Evolutionary conservation across 1,140 invertebrate species (phyloP).

Genomic region (Apolygus lucorum): DNA sequence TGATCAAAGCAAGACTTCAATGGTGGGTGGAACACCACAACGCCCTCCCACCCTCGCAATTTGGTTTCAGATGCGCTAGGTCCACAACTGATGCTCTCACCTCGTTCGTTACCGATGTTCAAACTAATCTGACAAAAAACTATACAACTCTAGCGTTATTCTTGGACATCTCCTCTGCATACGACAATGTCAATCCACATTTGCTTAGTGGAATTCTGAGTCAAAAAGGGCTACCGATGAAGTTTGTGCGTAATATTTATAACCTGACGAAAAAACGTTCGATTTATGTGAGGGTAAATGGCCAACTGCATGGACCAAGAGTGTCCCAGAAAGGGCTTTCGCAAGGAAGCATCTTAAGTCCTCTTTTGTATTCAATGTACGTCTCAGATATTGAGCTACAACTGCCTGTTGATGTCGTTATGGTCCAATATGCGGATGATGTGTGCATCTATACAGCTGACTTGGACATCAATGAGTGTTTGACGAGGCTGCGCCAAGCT

Average conservation of each 20-base stretch:
- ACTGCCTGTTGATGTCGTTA: background rate
- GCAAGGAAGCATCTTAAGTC: background rate
- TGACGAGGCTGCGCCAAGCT: background rate
- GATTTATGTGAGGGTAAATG: background rate
- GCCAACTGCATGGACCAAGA: background rate
- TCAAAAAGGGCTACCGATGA: background rate
- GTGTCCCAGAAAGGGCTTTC: background rate
- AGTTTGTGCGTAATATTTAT: background rate
- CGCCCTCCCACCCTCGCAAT: background rate
- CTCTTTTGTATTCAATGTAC: background rate
- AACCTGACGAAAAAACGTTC: background rate
- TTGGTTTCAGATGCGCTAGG: background rate
- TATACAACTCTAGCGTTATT: background rate
- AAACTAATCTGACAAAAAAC: background rate
- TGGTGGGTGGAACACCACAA: background rate
- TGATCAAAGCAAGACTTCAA: background rate
- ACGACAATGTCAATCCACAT: background rate
- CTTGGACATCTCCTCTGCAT: background rate
- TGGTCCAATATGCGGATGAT: too few species aligned
- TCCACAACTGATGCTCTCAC: background rate
- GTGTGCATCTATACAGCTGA: background rate
- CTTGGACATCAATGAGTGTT: background rate
- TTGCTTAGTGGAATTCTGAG: background rate
- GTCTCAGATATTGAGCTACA: background rate
- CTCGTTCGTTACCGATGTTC: background rate